Evolutionary conservation across 2,888 invertebrate species (phyloP).

Genomic region (Linnaemya tessellans): DNA sequence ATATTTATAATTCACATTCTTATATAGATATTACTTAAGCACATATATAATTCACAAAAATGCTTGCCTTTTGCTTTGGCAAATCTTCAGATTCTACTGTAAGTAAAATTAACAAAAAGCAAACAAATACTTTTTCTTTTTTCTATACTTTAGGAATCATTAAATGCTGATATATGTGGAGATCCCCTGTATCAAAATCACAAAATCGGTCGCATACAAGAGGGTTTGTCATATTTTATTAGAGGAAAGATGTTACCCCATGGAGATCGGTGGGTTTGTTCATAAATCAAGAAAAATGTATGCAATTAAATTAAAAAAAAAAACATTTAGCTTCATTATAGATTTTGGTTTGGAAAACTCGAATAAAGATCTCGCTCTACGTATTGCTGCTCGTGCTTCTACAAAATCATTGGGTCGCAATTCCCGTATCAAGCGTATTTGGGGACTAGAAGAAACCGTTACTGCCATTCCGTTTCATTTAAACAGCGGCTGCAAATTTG

Average conservation of each 20-base stretch:
- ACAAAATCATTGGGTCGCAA: conserved; percentile 90
- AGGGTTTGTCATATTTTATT: conserved; percentile 49
- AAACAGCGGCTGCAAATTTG: conserved; percentile 77
- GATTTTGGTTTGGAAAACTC: conserved; percentile 52
- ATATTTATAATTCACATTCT: background rate
- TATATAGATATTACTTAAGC: background rate
- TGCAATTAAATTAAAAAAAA: background rate
- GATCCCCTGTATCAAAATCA: conserved; percentile 45
- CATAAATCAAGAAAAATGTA: background rate
- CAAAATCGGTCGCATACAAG: conserved; percentile 37
- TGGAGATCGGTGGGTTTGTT: conserved; percentile 48
- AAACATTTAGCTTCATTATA: conserved; percentile 36
- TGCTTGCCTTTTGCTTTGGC: conserved; percentile 53
- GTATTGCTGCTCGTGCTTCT: conserved; percentile 90
- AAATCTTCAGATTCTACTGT: conserved; percentile 51
- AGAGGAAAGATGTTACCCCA: conserved; percentile 5
- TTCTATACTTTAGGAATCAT: conserved; percentile 48
- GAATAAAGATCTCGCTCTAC: conserved; percentile 86
- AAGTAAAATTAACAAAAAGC: background rate
- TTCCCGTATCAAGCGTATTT: conserved; percentile 86
- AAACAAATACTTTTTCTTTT: background rate
- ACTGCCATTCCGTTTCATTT: conserved; percentile 82
- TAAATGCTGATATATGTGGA: conserved; percentile 52
- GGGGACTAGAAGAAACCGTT: conserved; percentile 89
- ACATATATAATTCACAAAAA: conserved; percentile 2